Evolutionary conservation across 2,888 invertebrate genomes (phyloP).

Genomic region (Hypercompe scribonia): DNA sequence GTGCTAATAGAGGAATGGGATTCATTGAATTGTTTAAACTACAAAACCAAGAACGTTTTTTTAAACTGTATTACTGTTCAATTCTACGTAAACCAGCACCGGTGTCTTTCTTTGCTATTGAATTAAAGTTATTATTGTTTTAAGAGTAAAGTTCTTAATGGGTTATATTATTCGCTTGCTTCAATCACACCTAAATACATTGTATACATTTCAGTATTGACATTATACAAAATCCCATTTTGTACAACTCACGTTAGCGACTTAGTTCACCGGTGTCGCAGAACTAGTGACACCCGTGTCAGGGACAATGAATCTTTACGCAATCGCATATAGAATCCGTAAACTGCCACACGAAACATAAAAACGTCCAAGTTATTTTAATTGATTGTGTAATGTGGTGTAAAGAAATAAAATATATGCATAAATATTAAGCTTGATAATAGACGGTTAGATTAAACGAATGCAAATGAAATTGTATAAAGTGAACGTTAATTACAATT

Average conservation of each 20-base stretch:
- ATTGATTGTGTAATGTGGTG: conserved; percentile 43
- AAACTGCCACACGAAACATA: conserved; percentile 25
- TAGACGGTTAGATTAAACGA: not conserved
- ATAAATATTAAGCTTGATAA: conserved; percentile 16
- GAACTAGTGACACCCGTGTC: conserved; percentile 24
- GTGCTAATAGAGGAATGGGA: too few relatives aligned
- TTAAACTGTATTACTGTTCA: too few relatives aligned
- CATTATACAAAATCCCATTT: conserved; percentile 25
- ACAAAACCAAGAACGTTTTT: too few relatives aligned
- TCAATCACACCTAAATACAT: not conserved
- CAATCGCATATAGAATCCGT: conserved; percentile 34
- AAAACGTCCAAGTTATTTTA: conserved; percentile 41
- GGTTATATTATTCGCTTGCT: not conserved
- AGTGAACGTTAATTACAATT: not conserved
- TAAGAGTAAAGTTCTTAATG: not conserved
- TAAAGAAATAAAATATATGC: conserved; percentile 36
- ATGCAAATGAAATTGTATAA: not conserved
- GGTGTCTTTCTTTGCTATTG: not conserved
- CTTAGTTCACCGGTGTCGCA: conserved; percentile 27
- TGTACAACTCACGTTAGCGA: conserved; percentile 5
- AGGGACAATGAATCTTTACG: conserved; percentile 39
- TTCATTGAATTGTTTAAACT: not conserved
- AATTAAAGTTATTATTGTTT: not conserved
- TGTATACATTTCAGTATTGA: not conserved
- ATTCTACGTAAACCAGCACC: not conserved